Evolutionary conservation across 2,888 invertebrate genomes (phyloP), one percentile per base, ranked within the genome.

Genomic region (Lymantria monacha): DNA sequence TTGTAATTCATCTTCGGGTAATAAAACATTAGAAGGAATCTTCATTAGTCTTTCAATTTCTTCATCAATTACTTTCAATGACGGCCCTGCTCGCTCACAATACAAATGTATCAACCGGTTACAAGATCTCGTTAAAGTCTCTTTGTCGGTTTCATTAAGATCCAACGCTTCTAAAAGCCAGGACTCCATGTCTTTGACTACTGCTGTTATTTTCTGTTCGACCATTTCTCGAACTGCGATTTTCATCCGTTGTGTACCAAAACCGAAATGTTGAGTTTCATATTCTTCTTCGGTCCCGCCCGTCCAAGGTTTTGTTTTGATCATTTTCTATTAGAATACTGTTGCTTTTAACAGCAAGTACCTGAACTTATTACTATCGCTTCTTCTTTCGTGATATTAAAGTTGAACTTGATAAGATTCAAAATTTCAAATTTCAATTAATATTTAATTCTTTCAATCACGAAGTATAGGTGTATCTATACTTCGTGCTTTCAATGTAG

Each of bases 201-300:
- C 82, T 8, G 72, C 76, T 43, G 73, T 80, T 48, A 92, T 83
- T 76, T 90, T 90, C 51, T 88, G 81, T 64, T 89, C 85, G 1
- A 90, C 78, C 87, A 92, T 87, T 76, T 86, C 80, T 12, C 89
- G 79, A 30, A 91, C 74, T 3, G 91, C 79, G 44, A 89, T 86
- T 83, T 89, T 85, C 0, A 92, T 68, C 10, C 86, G 76, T 67
- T 90, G 90, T 7, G 87, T 70, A 14, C 91, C 91, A 58, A 91
- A 92, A 45, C 91, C 89, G 48, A 90, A 91, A 59, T 85, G 86
- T 61, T 92, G 90, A 0, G 90, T 90, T 67, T 90, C 87, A 58
- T 91, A 91, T 75, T 92, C 91, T 74, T 92, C 91, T 2, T 87
- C 81, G 12, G 79, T 79, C 10, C 90, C 91, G 42, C 91, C 91